Evolutionary conservation across 2,797 vertebrate species (phyloP), one percentile per base, ranked within the genome.

Genomic region (Acipenser oxyrinchus): DNA sequence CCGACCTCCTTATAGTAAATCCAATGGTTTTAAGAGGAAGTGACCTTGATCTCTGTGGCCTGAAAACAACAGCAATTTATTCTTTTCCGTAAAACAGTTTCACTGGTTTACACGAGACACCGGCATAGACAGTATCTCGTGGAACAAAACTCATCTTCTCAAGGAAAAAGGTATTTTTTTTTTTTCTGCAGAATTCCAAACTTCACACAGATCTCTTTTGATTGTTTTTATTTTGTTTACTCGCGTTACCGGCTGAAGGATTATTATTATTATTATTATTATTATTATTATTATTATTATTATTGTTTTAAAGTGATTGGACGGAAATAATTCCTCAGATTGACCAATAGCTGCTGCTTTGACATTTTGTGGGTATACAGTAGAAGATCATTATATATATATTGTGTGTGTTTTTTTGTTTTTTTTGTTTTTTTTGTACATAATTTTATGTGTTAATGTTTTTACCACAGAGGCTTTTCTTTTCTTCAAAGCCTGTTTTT

Each of bases 321-420:
- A 88, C 78, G 81, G 23, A 81, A 84, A 84, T 82, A 83, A 87
- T 91, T 90, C 88, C 84, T 93, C 89, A 91, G 83, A 91, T 91
- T 92, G 95, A 96, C 95, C 94, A 96, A 94, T 86, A 90, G 92
- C 91, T 95, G 93, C 94, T 97, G 92, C 90, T 91, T 94, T 90
- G 87, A 87, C 87, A 67, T 84, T 86, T 77, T 79, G 75, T 86
- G 80, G 85, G 83, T 86, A 82, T 83, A 37, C 23, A 37, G 2
- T 37, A 74, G 74, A 76, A 60, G 81, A 79, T 82, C 70, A 76
- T 78, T 66, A 49, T 84, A 82, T 84, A 82, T 84, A 79, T 80
- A 75, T 79, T 71, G 65, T 18, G 15, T n/a, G 15, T 18, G 71
- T 78, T 79, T 84, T 83, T 81, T 84, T 77, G 84, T 77, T 85